A percentile compares a stretch with the other conserved stretches of the same genome.
Evolutionary conservation across 2,888 invertebrate genomes (phyloP).

Genomic region (Galerucella pusilla): DNA sequence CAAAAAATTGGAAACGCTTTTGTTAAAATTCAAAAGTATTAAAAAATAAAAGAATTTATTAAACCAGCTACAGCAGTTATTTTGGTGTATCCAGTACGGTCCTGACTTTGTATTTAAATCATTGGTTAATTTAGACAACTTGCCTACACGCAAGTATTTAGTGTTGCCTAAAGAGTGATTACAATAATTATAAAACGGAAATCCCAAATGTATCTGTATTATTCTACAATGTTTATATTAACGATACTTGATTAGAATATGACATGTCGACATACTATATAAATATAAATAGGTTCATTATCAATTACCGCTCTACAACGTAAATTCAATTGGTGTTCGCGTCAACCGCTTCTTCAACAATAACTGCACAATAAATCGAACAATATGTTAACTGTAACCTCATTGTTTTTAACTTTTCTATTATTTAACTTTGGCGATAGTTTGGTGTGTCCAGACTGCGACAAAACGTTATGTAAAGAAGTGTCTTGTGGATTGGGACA

Average conservation of each 20-base stretch:
- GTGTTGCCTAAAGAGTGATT: background rate
- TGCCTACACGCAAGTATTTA: background rate
- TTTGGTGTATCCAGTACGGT: background rate
- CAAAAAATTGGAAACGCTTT: conserved; percentile 42
- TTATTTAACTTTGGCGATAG: background rate
- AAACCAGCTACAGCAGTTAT: too few relatives aligned
- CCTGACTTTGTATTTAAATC: background rate
- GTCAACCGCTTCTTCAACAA: background rate
- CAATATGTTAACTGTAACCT: background rate
- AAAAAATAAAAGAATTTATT: conserved; percentile 25
- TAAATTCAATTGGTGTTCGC: background rate
- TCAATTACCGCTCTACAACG: background rate
- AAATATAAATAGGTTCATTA: background rate
- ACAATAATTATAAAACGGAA: background rate
- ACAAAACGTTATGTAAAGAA: background rate
- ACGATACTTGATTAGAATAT: background rate
- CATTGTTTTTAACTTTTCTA: background rate
- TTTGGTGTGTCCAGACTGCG: background rate
- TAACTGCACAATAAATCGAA: too few relatives aligned
- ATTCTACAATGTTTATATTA: background rate
- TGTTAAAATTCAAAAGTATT: conserved; percentile 42
- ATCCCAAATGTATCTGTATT: background rate
- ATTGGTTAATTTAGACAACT: background rate
- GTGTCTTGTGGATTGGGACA: conserved; percentile 5
- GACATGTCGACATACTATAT: background rate